Base-by-base conservation (phyloP, 2,888 invertebrate genomes). In the Lagria hirta region DNA sequence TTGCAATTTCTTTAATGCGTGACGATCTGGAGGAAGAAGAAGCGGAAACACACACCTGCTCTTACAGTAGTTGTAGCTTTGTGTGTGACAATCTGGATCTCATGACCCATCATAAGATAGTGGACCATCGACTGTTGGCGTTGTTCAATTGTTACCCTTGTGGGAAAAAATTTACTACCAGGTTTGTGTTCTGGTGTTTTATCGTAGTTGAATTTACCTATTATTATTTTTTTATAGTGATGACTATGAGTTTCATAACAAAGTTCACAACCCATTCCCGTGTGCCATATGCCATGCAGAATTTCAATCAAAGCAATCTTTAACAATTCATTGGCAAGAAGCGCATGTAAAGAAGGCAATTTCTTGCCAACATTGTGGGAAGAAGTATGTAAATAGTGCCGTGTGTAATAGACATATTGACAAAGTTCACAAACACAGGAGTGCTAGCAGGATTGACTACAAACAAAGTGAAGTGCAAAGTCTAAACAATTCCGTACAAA, bases 81-180 rank as follows among this genome's bases (percentile, higher is more conserved):
- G 16, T 38, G 11, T 49, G 46, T 22, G 44, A 42, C 26, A 43
- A 35, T 16, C 33, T 52, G 10, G 41, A 47, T 32, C 23, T 30
- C 18, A 44, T 52, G 21, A 42, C 47, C 14, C 18, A 27, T 10
- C 52, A 52, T 32, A 47, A 49, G 35, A 38, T 44, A 8, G 11
- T 10, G 4, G 37, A 29, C 14, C 52, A 52, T 29, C 43, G 43
- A 24, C 49, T 42, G 12, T 26, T 52, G 26, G 47, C 47, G 14
- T 20, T 49, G 11, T 49, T 47, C 23, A 23, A 32, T 16, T 52
- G 52, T 24, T 35, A 18, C 3, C 40, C 38, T 23, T 51, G 51
- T 16, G 24, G 43, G 3, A 40, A 46, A 14, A 21, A 43, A 18
- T 51, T 45, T 23, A 51, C 48, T 3, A 40, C 48, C n/a, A 46